A percentile compares a stretch with the other conserved stretches of the same genome.
These are phyloP conservation scores for Mythimna impura DNA, from an alignment of 2,888 invertebrate genomes.

Conservation along the genomic window DNA sequence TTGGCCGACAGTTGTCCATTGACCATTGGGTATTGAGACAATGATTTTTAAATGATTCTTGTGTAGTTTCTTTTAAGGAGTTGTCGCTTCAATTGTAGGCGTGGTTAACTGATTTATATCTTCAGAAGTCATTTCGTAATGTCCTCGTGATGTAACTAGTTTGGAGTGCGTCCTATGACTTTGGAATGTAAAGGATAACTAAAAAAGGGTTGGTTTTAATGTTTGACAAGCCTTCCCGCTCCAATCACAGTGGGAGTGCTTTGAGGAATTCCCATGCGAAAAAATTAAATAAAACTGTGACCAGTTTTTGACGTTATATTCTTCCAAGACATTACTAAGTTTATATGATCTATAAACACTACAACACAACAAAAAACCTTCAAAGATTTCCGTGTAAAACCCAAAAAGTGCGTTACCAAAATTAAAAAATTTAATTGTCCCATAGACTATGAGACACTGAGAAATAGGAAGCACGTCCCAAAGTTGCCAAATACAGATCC, in stretches of 20 bases:
- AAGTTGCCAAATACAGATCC: conserved; percentile 36
- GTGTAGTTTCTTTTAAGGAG: conserved; percentile 28
- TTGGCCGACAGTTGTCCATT: conserved; percentile 48
- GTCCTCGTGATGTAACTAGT: background rate
- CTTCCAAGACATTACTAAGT: background rate
- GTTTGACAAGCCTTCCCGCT: too few relatives aligned
- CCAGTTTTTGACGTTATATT: background rate
- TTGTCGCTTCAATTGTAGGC: conserved; percentile 30
- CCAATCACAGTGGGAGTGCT: too few relatives aligned
- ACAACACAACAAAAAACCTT: background rate
- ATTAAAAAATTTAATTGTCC: conserved; percentile 2
- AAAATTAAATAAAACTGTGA: too few relatives aligned
- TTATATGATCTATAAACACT: too few relatives aligned
- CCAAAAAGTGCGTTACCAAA: background rate
- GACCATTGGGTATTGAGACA: conserved; percentile 39
- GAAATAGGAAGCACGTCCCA: conserved; percentile 27
- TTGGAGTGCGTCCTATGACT: too few relatives aligned
- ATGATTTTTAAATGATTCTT: conserved; percentile 57
- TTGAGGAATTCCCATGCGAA: too few relatives aligned
- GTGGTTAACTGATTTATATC: conserved; percentile 30
- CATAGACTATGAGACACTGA: conserved; percentile 1
- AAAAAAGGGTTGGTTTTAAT: too few relatives aligned
- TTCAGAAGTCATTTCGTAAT: background rate
- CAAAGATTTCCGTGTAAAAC: background rate
- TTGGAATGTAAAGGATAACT: too few relatives aligned